Percentiles rank a stretch among this genome's conserved stretches.
phyloP scores from a whole-genome alignment of 2,113 vertebrate species.

The Rhipidura dahli region DNA sequence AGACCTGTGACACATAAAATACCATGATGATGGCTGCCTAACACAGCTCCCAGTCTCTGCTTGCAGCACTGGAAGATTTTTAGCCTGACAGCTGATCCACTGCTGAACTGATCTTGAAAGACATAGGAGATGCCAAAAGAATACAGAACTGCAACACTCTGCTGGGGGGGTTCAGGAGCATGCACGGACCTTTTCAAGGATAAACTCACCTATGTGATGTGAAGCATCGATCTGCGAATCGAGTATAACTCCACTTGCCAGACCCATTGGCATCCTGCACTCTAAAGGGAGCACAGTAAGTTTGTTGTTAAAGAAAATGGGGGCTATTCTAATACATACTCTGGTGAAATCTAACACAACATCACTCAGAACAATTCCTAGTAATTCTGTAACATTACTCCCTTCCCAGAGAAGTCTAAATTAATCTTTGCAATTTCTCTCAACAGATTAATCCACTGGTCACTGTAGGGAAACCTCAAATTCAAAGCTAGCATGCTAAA shows the following conservation, averaged over 20 bases:
- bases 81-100: background rate
- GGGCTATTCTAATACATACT: background rate
- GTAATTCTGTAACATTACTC: background rate
- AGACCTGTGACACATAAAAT: background rate
- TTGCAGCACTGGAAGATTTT: background rate
- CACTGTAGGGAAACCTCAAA: background rate
- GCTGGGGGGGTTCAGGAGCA: background rate
- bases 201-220: slow-evolving; percentile 73
- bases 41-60: background rate
- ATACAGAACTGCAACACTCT: background rate
- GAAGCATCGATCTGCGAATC: slow-evolving; percentile 84
- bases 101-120: background rate
- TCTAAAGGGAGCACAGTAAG: slow-evolving; percentile 61
- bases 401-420: background rate
- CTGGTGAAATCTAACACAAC: background rate
- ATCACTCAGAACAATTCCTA: background rate
- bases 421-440: background rate
- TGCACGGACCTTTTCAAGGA: background rate
- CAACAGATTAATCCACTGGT: background rate
- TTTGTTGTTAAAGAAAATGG: background rate
- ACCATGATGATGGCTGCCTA: background rate
- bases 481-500: background rate
- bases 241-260: slow-evolving; percentile 78
- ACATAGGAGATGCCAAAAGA: background rate
- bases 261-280: slow-evolving; percentile 85